Evolutionary conservation across 2,888 invertebrate genomes (phyloP), one percentile per base, ranked within the genome.

Genomic region (Xestia sexstrigata): DNA sequence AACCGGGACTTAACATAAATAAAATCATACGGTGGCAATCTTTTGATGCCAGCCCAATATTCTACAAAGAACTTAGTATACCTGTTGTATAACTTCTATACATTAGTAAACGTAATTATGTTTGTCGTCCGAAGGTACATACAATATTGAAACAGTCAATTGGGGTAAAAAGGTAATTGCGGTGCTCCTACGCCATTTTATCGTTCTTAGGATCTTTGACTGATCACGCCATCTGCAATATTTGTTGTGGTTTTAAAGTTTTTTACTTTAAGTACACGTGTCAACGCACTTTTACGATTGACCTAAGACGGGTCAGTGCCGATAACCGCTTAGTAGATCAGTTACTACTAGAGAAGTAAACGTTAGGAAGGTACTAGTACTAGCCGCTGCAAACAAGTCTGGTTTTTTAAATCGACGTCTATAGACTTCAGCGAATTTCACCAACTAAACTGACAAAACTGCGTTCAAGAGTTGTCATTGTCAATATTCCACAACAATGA

Each of bases 101-200:
- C 13, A 35, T 39, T 15, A 26, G 45, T 30, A 63, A 47, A 47
- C 26, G 45, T 26, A n/a, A n/a, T n/a, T n/a, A 35, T 55, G n/a
- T 81, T 65, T 30, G 55, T 81, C 42, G 52, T 55, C 15, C 7
- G 20, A 8, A 49, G 7, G n/a, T 55, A 47, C n/a, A 58, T 26
- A 79, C n/a, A 66, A n/a, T 26, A 79, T 67, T 63, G 49, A 63
- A 73, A 66, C 65, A 74, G 45, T 71, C 68, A 77, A 78, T 86
- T 74, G 71, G 20, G 74, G 78, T 82, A 86, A 82, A 77, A 74
- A 71, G 70, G 73, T 82, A 71, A 69, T 77, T 74, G 52, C 58
- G 20, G 55, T 60, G 58, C 65, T 66, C 58, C 66, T 70, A 67
- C 58, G 63, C 49, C 65, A 62, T 30, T 47, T 60, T 82, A 77